phyloP scores from a whole-genome alignment of 64 coral and sea anemone species.

The Montipora foliosa region DNA sequence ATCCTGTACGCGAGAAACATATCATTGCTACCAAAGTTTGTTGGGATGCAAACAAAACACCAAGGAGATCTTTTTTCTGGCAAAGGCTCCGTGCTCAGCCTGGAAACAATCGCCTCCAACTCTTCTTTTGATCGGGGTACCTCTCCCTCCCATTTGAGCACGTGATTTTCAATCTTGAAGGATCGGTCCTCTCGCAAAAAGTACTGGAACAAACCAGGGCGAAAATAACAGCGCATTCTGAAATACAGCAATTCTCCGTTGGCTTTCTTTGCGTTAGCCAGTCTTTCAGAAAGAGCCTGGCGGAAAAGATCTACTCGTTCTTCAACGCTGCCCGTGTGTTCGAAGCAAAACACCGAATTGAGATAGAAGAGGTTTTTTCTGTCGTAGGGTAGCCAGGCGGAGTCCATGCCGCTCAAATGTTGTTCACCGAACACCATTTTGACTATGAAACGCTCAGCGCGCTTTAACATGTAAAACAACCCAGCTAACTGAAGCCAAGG shows the following conservation, averaged over 20 bases:
- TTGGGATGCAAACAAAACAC: slow-evolving; percentile 82
- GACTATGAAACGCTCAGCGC: slow-evolving; percentile 51
- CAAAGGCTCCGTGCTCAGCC: slow-evolving; percentile 61
- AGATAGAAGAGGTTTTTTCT: slow-evolving; percentile 74
- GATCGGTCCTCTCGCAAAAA: slow-evolving; percentile 84
- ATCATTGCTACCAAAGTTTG: slow-evolving; percentile 68
- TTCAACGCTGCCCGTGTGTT: slow-evolving; percentile 4
- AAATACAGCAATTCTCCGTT: slow-evolving; percentile 67
- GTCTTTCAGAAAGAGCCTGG: slow-evolving; percentile 50
- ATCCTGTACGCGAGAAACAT: slow-evolving; percentile 45
- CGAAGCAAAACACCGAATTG: slow-evolving; percentile 31
- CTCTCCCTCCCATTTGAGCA: slow-evolving; percentile 75
- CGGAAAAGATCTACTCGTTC: slow-evolving; percentile 57
- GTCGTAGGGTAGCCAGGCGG: slow-evolving; percentile 68
- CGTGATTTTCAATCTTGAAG: slow-evolving; percentile 89
- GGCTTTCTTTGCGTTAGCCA: slow-evolving; percentile 56
- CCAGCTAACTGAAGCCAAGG: slow-evolving; percentile 39
- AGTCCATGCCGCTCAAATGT: slow-evolving; percentile 74
- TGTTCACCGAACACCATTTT: not conserved
- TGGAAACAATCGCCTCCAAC: slow-evolving; percentile 71
- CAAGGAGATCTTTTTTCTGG: slow-evolving; percentile 63
- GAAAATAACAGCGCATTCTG: slow-evolving; percentile 57
- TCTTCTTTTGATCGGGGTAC: slow-evolving; percentile 81
- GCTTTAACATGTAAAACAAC: slow-evolving; percentile 67
- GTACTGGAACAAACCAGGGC: slow-evolving; percentile 89